A percentile compares a stretch with the other conserved stretches of the same genome.
Evolutionary conservation across 1,140 invertebrate genomes (phyloP).

Genomic region (Arion vulgaris): DNA sequence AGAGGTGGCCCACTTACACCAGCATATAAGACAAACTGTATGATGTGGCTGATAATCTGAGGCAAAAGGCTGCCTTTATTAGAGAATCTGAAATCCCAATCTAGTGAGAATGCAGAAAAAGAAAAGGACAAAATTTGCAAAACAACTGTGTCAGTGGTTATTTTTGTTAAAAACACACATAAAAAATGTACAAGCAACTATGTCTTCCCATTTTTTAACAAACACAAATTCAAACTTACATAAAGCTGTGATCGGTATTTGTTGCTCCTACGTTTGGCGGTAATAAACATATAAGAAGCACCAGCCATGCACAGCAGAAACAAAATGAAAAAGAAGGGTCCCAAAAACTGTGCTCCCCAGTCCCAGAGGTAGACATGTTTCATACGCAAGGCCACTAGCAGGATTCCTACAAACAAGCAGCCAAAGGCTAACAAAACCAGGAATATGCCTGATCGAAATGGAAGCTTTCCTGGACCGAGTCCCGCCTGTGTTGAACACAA

Average conservation of each 20-base stretch:
- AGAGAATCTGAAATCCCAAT: no score
- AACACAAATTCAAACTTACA: conserved; percentile 50
- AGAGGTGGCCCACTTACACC: no score
- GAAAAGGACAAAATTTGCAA: no score
- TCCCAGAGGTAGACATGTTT: conserved; percentile 64
- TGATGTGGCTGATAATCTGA: no score
- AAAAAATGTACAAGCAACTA: no score
- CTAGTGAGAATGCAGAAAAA: no score
- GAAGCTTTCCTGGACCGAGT: conserved; percentile 57
- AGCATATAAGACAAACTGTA: no score
- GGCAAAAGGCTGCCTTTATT: no score
- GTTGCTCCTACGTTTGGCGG: conserved; percentile 59
- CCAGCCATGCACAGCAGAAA: conserved; percentile 55
- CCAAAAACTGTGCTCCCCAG: conserved; percentile 63
- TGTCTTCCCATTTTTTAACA: no score
- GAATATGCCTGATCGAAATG: conserved; percentile 44
- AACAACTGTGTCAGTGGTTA: no score
- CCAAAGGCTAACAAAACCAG: conserved; percentile 48
- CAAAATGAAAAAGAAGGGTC: conserved; percentile 64
- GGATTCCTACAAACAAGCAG: conserved; percentile 54
- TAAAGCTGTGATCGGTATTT: conserved; percentile 60
- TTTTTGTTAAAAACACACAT: no score
- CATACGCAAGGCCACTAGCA: conserved; percentile 59
- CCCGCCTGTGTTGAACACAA: background rate
- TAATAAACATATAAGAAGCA: conserved; percentile 52